Evolutionary conservation across 37 sponge, comb jelly and placozoan species (phyloP).

Genomic region (Spongilla lacustris): DNA sequence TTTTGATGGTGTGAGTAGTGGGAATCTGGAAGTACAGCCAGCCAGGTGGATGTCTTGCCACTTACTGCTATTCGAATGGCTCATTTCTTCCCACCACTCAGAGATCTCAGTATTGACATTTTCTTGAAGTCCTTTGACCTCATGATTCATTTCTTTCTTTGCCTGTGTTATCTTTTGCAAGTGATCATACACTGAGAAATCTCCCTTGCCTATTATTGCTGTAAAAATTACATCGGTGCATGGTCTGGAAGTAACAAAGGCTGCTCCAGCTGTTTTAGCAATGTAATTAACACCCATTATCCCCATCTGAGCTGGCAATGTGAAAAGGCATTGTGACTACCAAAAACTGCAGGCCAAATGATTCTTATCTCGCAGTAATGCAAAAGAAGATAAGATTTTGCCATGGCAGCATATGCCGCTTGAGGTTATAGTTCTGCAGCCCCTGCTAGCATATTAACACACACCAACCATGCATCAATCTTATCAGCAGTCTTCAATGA

Average conservation of each 20-base stretch:
- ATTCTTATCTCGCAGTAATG: constrained; percentile 6
- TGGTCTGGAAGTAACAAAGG: background rate
- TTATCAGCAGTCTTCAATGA: background rate
- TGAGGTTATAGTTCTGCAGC: constrained; percentile 18
- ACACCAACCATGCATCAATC: constrained; percentile 1
- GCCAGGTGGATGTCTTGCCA: constrained; percentile 28
- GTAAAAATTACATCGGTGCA: background rate
- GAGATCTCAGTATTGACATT: background rate
- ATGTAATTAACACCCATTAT: background rate
- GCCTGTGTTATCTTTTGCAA: background rate
- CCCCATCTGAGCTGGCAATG: constrained; percentile 8
- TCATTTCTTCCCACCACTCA: constrained; percentile 14
- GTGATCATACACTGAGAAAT: constrained; percentile 17
- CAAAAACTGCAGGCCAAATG: background rate
- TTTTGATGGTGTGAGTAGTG: constrained; percentile 5
- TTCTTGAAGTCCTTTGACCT: background rate
- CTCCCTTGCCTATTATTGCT: constrained; percentile 13
- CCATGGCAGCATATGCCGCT: constrained; percentile 17
- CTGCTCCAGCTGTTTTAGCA: background rate
- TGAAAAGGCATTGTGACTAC: background rate
- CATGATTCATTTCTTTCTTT: background rate
- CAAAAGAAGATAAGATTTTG: constrained; percentile 25
- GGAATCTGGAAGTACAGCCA: constrained; percentile 11
- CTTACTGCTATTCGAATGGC: constrained; percentile 17
- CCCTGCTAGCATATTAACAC: background rate